A percentile compares a stretch with the other conserved stretches of the same genome.
These are phyloP conservation scores for Eristalis arbustorum DNA, from an alignment of 2,888 invertebrate genomes.

Conservation along the genomic window DNA sequence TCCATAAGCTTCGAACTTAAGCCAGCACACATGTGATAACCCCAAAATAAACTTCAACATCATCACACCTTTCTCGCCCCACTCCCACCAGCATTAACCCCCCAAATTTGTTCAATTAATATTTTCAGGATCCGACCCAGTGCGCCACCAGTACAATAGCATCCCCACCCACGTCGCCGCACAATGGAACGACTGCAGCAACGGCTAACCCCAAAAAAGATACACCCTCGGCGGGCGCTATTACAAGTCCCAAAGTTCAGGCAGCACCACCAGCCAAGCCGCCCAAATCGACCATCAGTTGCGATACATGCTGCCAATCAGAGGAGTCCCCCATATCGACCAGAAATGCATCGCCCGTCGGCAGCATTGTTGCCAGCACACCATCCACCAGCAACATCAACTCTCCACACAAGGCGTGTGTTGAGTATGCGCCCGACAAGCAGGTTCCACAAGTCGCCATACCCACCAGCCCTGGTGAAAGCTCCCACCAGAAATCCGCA, in stretches of 20 bases:
- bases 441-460: constrained; percentile 67
- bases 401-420: constrained; percentile 46
- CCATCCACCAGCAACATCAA: constrained; percentile 43
- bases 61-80: background rate
- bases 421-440: constrained; percentile 59
- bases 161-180: constrained; percentile 58
- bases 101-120: constrained; percentile 32
- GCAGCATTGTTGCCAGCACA: constrained; percentile 54
- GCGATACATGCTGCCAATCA: constrained; percentile 75
- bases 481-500: constrained; percentile 63
- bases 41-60: background rate
- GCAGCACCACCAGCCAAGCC: constrained; percentile 35
- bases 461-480: constrained; percentile 64
- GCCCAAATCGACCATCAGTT: constrained; percentile 70
- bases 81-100: constrained; percentile 16
- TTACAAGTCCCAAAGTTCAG: constrained; percentile 49
- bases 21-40: background rate
- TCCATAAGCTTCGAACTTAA: background rate
- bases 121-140: constrained; percentile 62
- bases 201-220: constrained; percentile 35
- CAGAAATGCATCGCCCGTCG: constrained; percentile 45
- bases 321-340: constrained; percentile 68
- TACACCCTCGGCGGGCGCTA: constrained; percentile 22
- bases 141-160: constrained; percentile 65
- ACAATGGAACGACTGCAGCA: constrained; percentile 42